Conservation (phyloP, 2,888 invertebrate species). For the Cephus rjabovi region DNA sequence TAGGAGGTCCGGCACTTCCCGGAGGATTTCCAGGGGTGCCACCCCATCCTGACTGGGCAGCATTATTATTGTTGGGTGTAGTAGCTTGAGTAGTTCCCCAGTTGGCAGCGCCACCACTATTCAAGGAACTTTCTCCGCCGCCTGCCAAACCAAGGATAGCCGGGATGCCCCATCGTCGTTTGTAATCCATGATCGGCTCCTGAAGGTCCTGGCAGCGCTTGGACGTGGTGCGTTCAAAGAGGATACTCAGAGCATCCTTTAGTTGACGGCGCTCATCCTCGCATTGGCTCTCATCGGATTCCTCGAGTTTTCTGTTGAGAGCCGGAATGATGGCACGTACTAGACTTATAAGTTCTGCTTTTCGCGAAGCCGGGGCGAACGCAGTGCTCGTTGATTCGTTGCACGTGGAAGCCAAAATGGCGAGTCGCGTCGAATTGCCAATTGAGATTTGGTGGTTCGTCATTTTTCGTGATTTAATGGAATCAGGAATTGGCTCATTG, state of each 20-base stretch:
- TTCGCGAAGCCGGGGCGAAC: not conserved
- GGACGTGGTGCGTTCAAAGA: constrained; percentile 21
- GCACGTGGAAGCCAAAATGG: constrained; percentile 16
- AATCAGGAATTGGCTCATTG: constrained; percentile 13
- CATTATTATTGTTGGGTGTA: constrained; percentile 72
- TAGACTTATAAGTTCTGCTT: constrained; percentile 36
- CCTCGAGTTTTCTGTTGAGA: constrained; percentile 38
- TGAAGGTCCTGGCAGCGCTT: constrained; percentile 22
- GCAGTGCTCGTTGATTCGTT: not conserved
- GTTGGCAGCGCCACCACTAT: constrained; percentile 76
- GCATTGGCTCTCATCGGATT: constrained; percentile 34
- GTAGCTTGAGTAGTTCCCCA: constrained; percentile 83
- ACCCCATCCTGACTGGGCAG: constrained; percentile 70
- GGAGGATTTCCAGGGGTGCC: constrained; percentile 60
- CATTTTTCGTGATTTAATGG: not conserved
- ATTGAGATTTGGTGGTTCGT: constrained; percentile 18
- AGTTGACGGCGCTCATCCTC: constrained; percentile 46
- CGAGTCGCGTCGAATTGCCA: constrained; percentile 19
- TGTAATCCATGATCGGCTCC: constrained; percentile 34
- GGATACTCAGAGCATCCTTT: constrained; percentile 46
- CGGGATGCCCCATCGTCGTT: constrained; percentile 72
- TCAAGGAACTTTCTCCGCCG: constrained; percentile 86
- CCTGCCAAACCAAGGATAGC: constrained; percentile 76
- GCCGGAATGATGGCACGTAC: constrained; percentile 44
- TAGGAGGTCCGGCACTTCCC: constrained; percentile 50